phyloP scores from a whole-genome alignment of 2,113 vertebrate genomes.

The Psittacus erithacus region DNA sequence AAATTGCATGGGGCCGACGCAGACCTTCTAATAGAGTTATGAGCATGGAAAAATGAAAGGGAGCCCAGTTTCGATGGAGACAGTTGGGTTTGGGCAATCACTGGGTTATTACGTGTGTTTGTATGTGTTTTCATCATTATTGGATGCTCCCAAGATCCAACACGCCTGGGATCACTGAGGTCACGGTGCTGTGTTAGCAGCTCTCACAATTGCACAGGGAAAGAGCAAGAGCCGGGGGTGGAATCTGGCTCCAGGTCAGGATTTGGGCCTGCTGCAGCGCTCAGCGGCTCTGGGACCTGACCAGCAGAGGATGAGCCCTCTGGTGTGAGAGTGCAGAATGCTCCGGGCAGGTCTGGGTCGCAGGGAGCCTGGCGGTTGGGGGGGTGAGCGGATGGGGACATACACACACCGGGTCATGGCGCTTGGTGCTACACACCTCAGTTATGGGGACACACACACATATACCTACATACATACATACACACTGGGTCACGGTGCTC shows the following conservation, averaged over 20 bases:
- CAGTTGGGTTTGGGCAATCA: background rate
- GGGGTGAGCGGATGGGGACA: background rate
- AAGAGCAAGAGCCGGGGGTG: rapidly evolving
- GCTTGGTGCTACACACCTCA: background rate
- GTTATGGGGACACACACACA: background rate
- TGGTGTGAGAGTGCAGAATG: too few species aligned
- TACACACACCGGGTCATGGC: background rate
- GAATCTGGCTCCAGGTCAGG: background rate
- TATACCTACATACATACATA: background rate
- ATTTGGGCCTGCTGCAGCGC: background rate
- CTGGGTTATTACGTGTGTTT: background rate
- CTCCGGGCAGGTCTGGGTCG: background rate
- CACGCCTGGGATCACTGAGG: rapidly evolving
- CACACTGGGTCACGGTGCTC: too few species aligned
- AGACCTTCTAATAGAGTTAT: background rate
- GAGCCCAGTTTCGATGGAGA: background rate
- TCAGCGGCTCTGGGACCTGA: rapidly evolving
- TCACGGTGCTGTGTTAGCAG: too few species aligned
- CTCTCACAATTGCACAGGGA: rapidly evolving
- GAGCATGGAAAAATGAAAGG: background rate
- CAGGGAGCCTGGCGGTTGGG: background rate
- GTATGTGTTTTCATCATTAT: background rate
- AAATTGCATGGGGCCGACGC: rapidly evolving
- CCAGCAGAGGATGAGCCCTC: background rate
- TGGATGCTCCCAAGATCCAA: rapidly evolving